These are phyloP conservation scores for Cydia splendana DNA, from an alignment of 1,140 invertebrate genomes.

Conservation along the genomic window DNA sequence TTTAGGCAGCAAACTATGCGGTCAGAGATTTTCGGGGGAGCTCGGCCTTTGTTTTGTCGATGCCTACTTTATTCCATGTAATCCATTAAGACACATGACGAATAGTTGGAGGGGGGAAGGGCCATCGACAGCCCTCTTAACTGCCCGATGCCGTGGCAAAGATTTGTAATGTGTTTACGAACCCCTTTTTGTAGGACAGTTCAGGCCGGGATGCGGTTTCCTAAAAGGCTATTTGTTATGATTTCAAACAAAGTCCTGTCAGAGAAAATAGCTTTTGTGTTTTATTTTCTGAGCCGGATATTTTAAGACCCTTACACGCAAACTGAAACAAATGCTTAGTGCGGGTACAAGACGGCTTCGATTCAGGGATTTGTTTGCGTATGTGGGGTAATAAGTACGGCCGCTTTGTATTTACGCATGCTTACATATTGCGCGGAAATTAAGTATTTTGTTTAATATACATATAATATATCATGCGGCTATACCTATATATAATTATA, in stretches of 20 bases:
- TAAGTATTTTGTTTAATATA: not conserved
- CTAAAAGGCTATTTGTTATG: constrained; percentile 77
- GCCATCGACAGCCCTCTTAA: constrained; percentile 73
- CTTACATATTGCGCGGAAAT: not conserved
- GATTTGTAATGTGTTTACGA: constrained; percentile 75
- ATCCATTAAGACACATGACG: constrained; percentile 75
- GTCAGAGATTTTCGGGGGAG: constrained; percentile 68
- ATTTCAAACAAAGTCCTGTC: constrained; percentile 74
- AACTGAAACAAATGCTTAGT: constrained; percentile 49
- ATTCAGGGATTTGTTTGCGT: constrained; percentile 12
- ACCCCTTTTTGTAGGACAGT: constrained; percentile 68
- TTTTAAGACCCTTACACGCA: constrained; percentile 50
- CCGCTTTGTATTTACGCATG: constrained; percentile 2
- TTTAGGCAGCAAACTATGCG: constrained; percentile 73
- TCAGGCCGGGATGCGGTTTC: constrained; percentile 72
- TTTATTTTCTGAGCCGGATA: constrained; percentile 68
- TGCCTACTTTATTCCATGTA: constrained; percentile 74
- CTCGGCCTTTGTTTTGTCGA: constrained; percentile 70
- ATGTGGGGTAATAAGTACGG: not conserved
- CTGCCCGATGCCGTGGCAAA: constrained; percentile 58
- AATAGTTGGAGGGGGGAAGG: constrained; percentile 59
- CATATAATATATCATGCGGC: too few species aligned
- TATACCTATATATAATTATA: too few species aligned
- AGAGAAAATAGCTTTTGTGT: constrained; percentile 71
- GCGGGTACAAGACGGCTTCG: constrained; percentile 28